Base-by-base conservation (phyloP, 1,140 invertebrate genomes). In the Aphidius gifuensis region DNA sequence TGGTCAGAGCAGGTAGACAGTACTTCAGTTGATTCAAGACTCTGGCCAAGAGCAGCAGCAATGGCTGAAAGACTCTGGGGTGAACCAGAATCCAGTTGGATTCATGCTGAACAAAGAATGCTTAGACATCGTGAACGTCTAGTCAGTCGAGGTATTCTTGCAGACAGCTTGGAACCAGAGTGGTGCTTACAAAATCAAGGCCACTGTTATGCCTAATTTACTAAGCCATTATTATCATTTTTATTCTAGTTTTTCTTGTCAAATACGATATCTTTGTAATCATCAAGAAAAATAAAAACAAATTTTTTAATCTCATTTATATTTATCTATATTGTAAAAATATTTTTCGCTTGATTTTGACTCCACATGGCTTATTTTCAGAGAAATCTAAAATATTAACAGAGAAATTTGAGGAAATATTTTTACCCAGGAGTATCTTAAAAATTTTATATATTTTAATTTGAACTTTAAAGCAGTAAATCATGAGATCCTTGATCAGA, bases 171-270 rank as follows among this genome's bases (percentile, higher is more conserved):
- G 38, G 83, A 92, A 73, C 92, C 92, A 0, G 85, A 91, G 72
- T 93, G 91, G 90, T 94, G 92, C 72, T 78, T 87, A 64, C 89
- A 92, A 70, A 90, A 92, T 74, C 85, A 91, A 79, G 87, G 88
- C 47, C 77, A 84, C 62, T 92, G 90, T 72, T 71, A 74, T 16
- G 59, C 63, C 57, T 69, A 60, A 66, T 58, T 7, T 6, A 23
- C 16, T n/a, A 39, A 49, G 51, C 53, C 21, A 49, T 42, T 56
- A 23, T 42, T 44, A 16, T 50, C 6, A 48, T 60, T 60, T 53
- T 11, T 58, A 3, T 60, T 48, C 50, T 23, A 50, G 4, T 53
- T 23, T 53, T 53, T 23, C 2, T 11, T 16, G 16, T 16, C 16
- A 16, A 16, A 16, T 16, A 16, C n/a, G n/a, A n/a, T 16, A 16